Conservation (phyloP, 2,113 vertebrate genomes). For the Corythornis madagascariensis region DNA sequence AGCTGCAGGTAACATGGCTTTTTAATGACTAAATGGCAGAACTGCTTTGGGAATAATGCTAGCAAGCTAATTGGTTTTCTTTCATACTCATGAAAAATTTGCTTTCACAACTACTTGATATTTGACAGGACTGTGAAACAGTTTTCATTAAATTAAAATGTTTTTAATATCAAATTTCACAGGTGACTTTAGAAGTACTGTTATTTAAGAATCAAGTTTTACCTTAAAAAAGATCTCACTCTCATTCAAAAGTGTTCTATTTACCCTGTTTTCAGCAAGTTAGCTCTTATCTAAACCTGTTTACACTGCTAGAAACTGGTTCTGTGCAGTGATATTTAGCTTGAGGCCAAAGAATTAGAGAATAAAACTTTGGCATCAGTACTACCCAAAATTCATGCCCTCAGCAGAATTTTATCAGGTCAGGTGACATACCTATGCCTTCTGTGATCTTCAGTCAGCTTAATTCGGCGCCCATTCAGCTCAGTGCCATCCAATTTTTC, state of each 20-base stretch:
- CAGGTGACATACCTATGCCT: conserved; percentile 77
- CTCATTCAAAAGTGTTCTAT: background rate
- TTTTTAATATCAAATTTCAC: background rate
- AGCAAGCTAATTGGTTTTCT: background rate
- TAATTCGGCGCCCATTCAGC: conserved; percentile 90
- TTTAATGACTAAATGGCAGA: background rate
- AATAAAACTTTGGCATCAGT: background rate
- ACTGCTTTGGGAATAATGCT: background rate
- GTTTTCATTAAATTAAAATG: background rate
- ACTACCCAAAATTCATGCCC: background rate
- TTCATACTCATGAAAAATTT: background rate
- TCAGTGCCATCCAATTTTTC: conserved; percentile 90
- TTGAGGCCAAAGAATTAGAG: background rate
- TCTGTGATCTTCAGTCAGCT: conserved; percentile 88
- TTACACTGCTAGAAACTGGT: background rate
- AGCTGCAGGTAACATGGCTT: background rate
- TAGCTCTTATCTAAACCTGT: conserved; percentile 12
- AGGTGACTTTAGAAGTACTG: background rate
- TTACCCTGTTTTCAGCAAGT: background rate
- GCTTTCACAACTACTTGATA: background rate
- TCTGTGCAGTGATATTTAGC: background rate
- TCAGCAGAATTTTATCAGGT: conserved; percentile 14
- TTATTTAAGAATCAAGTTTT: background rate
- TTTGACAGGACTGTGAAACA: background rate
- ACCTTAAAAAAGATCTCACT: background rate